A percentile compares a stretch with the other conserved stretches of the same genome.
Evolutionary conservation across 2,113 vertebrate species (phyloP).

Genomic region (Hydropotes inermis): DNA sequence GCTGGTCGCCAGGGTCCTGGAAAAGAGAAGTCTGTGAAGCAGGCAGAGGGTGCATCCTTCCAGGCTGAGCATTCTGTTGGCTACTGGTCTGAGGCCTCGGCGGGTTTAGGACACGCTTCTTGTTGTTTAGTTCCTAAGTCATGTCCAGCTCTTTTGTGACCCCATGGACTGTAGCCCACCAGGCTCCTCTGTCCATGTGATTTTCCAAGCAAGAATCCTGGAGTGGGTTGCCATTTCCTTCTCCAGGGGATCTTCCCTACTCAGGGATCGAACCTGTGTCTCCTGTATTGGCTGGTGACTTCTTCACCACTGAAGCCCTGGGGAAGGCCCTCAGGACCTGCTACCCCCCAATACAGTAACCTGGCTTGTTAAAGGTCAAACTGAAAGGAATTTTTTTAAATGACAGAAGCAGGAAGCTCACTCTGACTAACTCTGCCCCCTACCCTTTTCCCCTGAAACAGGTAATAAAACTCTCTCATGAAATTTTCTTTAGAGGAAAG

Average conservation of each 20-base stretch:
- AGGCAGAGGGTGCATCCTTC: accelerated
- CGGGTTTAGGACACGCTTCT: neutral
- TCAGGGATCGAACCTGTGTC: neutral
- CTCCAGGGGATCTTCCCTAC: neutral
- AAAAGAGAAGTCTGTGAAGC: constrained; percentile 31
- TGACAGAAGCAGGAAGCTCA: neutral
- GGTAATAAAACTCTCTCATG: neutral
- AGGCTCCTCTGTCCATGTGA: neutral
- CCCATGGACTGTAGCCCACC: neutral
- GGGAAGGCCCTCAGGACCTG: neutral
- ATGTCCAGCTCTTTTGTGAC: neutral
- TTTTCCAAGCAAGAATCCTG: neutral
- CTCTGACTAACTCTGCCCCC: neutral
- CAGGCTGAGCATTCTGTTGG: neutral
- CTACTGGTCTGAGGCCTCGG: neutral
- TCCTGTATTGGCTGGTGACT: neutral
- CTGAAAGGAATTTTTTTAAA: neutral
- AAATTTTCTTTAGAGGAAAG: neutral
- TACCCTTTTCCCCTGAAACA: neutral
- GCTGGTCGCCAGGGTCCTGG: constrained; percentile 78
- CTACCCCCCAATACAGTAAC: no score
- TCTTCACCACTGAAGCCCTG: neutral
- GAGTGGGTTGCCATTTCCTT: neutral
- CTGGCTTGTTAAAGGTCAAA: neutral
- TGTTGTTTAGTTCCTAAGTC: neutral